These are phyloP conservation scores for Menidia menidia DNA, from an alignment of 2,797 vertebrate genomes.

Conservation along the genomic window DNA sequence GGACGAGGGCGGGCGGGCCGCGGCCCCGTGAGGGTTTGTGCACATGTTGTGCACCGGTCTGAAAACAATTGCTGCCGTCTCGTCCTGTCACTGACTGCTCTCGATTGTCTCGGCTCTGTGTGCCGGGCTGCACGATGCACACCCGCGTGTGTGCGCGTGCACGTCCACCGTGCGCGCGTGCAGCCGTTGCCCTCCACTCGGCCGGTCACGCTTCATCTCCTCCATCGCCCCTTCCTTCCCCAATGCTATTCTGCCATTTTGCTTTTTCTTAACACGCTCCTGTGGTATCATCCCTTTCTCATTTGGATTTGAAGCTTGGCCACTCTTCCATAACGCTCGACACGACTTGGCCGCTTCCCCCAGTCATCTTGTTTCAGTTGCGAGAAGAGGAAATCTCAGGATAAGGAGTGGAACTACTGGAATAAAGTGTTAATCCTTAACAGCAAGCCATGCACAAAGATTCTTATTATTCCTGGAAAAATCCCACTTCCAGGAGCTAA, in stretches of 20 bases:
- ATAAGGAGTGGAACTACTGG: constrained; percentile 55
- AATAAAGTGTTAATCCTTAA: constrained; percentile 61
- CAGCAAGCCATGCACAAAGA: constrained; percentile 44
- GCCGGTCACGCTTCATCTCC: constrained; percentile 47
- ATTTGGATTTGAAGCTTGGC: neutral
- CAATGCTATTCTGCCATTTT: constrained; percentile 5
- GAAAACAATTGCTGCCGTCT: constrained; percentile 70
- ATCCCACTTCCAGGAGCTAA: constrained; percentile 41
- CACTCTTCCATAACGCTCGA: constrained; percentile 8
- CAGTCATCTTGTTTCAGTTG: constrained; percentile 39
- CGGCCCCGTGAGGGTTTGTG: constrained; percentile 17
- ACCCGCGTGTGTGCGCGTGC: constrained; percentile 23
- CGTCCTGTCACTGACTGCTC: constrained; percentile 56
- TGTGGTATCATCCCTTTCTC: neutral
- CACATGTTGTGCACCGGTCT: constrained; percentile 34
- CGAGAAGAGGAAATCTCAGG: constrained; percentile 66
- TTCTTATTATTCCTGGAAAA: constrained; percentile 42
- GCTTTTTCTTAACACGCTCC: neutral
- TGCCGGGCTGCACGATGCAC: constrained; percentile 40
- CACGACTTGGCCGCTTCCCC: constrained; percentile 32
- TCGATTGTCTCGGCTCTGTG: constrained; percentile 53
- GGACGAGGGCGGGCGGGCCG: too few relatives aligned
- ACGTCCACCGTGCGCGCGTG: constrained; percentile 24
- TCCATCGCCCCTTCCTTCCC: constrained; percentile 5
- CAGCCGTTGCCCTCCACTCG: constrained; percentile 47